Conservation (phyloP, 2,797 vertebrate species). For the Anguilla megastoma region DNA sequence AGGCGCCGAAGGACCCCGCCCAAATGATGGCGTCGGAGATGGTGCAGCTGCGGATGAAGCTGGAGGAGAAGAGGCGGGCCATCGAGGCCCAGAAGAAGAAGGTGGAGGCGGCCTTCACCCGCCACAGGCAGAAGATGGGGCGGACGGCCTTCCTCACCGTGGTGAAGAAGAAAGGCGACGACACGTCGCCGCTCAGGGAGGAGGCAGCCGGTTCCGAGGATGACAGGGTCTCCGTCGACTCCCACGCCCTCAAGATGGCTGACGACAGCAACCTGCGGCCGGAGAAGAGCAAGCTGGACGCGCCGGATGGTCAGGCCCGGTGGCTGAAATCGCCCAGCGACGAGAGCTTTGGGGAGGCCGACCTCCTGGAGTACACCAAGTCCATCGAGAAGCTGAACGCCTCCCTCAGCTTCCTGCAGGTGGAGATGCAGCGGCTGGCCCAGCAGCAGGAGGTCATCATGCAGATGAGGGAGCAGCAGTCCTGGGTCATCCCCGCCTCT, state of each 20-base stretch:
- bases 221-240: conserved; percentile 66
- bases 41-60: conserved; percentile 91
- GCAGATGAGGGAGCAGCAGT: conserved; percentile 95
- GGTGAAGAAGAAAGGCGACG: conserved; percentile 90
- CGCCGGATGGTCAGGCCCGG: conserved; percentile 74
- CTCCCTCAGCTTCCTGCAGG: conserved; percentile 89
- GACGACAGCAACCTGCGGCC: conserved; percentile 57
- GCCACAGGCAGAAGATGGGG: conserved; percentile 93
- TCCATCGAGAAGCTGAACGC: conserved; percentile 95
- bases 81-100: conserved; percentile 99
- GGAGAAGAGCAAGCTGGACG: conserved; percentile 74
- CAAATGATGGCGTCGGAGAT: conserved; percentile 96
- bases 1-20: conserved; percentile 81
- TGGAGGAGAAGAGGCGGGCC: conserved; percentile 95
- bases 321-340: conserved; percentile 80
- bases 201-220: conserved; percentile 76
- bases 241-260: conserved; percentile 11
- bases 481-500: conserved; percentile 86
- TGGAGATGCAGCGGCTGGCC: conserved; percentile 94
- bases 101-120: conserved; percentile 92
- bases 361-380: conserved; percentile 89
- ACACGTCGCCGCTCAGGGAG: conserved; percentile 77
- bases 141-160: conserved; percentile 93
- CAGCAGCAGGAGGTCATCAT: conserved; percentile 97
- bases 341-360: conserved; percentile 80